Evolutionary conservation across 37 sponge, comb jelly and placozoan species (phyloP), one percentile per base, ranked within the genome.

Genomic region (Amphimedon queenslandica): DNA sequence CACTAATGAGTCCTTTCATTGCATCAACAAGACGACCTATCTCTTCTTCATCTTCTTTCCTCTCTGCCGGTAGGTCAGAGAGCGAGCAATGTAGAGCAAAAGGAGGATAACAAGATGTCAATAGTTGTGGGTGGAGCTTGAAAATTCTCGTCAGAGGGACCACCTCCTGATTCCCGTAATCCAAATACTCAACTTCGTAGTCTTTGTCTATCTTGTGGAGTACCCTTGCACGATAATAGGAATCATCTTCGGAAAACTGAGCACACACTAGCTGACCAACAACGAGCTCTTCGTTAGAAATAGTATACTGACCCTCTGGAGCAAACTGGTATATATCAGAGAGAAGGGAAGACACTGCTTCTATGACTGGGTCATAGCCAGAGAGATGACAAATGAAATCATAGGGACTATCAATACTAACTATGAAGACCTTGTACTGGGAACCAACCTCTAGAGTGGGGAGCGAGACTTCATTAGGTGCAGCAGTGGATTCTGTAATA

Each of bases 91-190:
- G 57, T n/a, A 83, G 21, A 21, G 75, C 76, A 29, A 79, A 64
- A 0, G 84, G 84, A 25, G 84, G 75, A 4, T 79, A 31, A 6
- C n/a, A n/a, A n/a, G n/a, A n/a, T 8, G 58, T 24, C 1, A 35
- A 11, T 8, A 85, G 58, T 11, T 36, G 58, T 38, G 57, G 36
- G 20, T 58, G 68, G 6, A 79, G 68, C 4, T 30, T 1, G 10
- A 69, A 57, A 4, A 85, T n/a, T 8, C 4, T 66, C 6, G 73
- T 13, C 27, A 83, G 20, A 2, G 80, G 71, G 6, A 83, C 73
- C 0, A 57, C n/a, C 29, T 86, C 84, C 0, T 33, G 35, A 70
- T 89, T 93, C 2, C 94, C 94, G 74, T 65, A 93, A 57, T 93
- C 94, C 21, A 93, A 51, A 61, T 66, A 93, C 34, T 65, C 24